Evolutionary conservation across 2,888 invertebrate species (phyloP).

Genomic region (Artemia sinica): DNA sequence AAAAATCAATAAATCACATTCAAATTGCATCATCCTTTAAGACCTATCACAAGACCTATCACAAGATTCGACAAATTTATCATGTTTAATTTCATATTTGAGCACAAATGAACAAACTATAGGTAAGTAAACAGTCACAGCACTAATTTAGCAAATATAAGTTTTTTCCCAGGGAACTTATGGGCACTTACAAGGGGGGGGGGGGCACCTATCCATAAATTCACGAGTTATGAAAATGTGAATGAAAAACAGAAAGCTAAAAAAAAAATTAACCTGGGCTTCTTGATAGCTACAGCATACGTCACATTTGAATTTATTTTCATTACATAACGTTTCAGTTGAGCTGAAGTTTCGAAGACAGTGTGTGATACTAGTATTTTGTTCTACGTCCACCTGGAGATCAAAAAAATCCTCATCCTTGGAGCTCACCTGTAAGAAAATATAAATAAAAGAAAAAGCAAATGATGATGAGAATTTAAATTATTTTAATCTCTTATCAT

Average conservation of each 20-base stretch:
- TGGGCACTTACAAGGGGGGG: constrained; percentile 11
- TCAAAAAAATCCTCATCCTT: constrained; percentile 99
- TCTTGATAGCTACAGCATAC: constrained; percentile 98
- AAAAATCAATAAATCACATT: too few species aligned
- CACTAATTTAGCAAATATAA: not conserved
- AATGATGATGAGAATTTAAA: too few species aligned
- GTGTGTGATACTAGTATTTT: constrained; percentile 96
- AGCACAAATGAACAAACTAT: too few species aligned
- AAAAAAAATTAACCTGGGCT: constrained; percentile 47
- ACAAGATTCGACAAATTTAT: too few species aligned
- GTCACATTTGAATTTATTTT: constrained; percentile 99
- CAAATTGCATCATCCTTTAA: too few species aligned
- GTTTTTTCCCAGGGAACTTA: not conserved
- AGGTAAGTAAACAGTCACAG: not conserved
- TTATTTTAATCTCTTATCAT: too few species aligned
- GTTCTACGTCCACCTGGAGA: constrained; percentile 96
- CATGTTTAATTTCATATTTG: too few species aligned
- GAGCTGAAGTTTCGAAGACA: constrained; percentile 94
- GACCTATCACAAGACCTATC: too few species aligned
- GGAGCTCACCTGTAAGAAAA: constrained; percentile 49
- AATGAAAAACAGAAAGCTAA: constrained; percentile 6
- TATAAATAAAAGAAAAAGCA: constrained; percentile 11
- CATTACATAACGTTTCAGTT: constrained; percentile 93
- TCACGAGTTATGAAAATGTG: too few species aligned
- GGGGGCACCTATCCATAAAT: too few species aligned